Percentiles rank a stretch among this genome's conserved stretches.
Conservation (phyloP, 2,888 invertebrate species). For the Nomada hirtipes region DNA sequence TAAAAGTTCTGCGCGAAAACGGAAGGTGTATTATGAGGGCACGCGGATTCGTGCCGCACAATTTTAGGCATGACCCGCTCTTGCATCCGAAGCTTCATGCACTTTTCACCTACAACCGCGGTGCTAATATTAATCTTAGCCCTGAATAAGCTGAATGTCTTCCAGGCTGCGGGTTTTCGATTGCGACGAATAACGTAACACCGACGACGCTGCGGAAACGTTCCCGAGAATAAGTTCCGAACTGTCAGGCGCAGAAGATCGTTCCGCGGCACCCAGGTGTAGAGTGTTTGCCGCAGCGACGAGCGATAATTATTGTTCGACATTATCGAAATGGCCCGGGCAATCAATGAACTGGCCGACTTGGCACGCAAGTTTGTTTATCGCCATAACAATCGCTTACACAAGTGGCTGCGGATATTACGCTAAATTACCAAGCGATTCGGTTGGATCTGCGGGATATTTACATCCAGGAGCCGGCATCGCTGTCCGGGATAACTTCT, state of each 20-base stretch:
- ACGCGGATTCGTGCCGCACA: not conserved
- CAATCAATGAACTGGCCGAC: constrained; percentile 36
- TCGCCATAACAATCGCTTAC: constrained; percentile 56
- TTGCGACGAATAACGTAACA: not conserved
- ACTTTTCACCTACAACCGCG: not conserved
- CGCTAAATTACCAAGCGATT: constrained; percentile 72
- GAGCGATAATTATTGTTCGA: constrained; percentile 37
- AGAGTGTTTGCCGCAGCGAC: not conserved
- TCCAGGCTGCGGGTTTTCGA: not conserved
- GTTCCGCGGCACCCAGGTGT: not conserved
- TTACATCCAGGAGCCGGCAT: constrained; percentile 67
- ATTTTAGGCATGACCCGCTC: constrained; percentile 24
- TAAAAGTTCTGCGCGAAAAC: not conserved
- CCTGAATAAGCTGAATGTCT: not conserved
- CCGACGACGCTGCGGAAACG: not conserved
- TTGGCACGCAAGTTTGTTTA: constrained; percentile 27
- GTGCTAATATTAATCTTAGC: constrained; percentile 25
- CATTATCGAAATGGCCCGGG: not conserved
- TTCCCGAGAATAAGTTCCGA: not conserved
- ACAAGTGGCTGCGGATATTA: constrained; percentile 71
- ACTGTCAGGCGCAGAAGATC: not conserved
- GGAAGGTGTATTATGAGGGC: not conserved
- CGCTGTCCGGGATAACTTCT: constrained; percentile 53
- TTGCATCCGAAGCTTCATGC: constrained; percentile 4
- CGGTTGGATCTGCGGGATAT: constrained; percentile 69